A percentile compares a stretch with the other conserved stretches of the same genome.
These are phyloP conservation scores for Colistium nudipinnis DNA, from an alignment of 2,113 vertebrate species.

Conservation along the genomic window DNA sequence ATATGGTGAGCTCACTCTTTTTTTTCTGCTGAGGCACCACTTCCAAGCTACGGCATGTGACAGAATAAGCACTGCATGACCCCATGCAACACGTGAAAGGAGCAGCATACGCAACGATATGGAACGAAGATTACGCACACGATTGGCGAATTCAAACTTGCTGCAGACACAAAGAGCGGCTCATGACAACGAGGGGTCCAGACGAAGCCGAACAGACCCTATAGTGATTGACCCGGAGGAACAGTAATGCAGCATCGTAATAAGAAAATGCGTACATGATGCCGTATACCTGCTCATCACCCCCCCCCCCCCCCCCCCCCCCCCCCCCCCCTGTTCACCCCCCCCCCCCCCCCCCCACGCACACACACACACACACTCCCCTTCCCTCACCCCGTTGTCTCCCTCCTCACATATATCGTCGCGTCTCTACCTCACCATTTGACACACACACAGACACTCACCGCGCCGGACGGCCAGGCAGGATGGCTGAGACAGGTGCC, in stretches of 20 bases:
- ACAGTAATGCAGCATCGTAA: constrained; percentile 60
- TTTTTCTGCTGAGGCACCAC: constrained; percentile 46
- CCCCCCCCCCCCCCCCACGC: not conserved
- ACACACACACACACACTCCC: too few species aligned
- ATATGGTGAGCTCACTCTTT: not conserved
- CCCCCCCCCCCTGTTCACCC: not conserved
- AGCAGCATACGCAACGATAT: constrained; percentile 21
- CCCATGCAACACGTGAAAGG: constrained; percentile 69
- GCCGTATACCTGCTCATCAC: constrained; percentile 50
- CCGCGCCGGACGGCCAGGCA: constrained; percentile 78
- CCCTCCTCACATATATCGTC: constrained; percentile 28
- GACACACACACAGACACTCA: constrained; percentile 79
- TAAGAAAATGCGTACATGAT: constrained; percentile 56
- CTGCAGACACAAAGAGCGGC: constrained; percentile 74
- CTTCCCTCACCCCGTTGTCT: not conserved
- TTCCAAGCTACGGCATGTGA: constrained; percentile 7
- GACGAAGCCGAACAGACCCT: constrained; percentile 43
- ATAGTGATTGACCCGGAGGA: constrained; percentile 20
- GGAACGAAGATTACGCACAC: constrained; percentile 18
- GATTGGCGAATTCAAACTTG: constrained; percentile 48
- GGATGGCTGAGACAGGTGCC: constrained; percentile 68
- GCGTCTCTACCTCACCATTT: constrained; percentile 57
- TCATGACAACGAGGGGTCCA: constrained; percentile 44
- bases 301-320: constrained; percentile 2
- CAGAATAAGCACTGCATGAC: not conserved